Evolutionary conservation across 1,140 invertebrate species (phyloP).

Genomic region (Drosophila lacteicornis): DNA sequence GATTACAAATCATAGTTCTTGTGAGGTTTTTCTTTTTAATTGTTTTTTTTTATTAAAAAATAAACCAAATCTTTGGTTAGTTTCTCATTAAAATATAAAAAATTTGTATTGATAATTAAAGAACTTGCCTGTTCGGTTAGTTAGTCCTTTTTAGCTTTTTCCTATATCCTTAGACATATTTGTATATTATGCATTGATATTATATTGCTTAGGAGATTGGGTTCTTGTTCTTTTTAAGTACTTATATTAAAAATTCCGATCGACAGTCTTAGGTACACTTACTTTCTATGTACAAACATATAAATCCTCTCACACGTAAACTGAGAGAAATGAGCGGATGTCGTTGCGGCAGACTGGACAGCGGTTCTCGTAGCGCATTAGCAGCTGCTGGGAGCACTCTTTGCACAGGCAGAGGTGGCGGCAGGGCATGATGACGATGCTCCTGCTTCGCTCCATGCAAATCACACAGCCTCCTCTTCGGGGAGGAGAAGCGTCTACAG

Average conservation of each 20-base stretch:
- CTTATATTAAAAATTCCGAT: constrained; percentile 6
- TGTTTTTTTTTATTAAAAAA: too few relatives aligned
- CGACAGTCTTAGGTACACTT: constrained; percentile 29
- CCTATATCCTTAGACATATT: not conserved
- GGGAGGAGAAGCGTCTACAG: not conserved
- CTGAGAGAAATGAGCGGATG: constrained; percentile 27
- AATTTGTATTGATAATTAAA: not conserved
- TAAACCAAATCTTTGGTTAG: not conserved
- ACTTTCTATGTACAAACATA: constrained; percentile 4
- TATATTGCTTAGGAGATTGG: not conserved
- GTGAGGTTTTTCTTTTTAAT: too few relatives aligned
- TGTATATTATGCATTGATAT: not conserved
- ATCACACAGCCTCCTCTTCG: constrained; percentile 44
- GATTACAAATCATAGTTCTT: too few relatives aligned
- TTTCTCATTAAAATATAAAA: not conserved
- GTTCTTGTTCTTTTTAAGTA: not conserved
- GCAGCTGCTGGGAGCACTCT: constrained; percentile 47
- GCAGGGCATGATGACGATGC: constrained; percentile 62
- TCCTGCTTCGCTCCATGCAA: constrained; percentile 54
- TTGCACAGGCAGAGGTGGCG: constrained; percentile 65
- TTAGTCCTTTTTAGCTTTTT: not conserved
- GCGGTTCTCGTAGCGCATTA: not conserved
- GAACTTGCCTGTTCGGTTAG: not conserved
- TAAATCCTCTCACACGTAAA: constrained; percentile 45
- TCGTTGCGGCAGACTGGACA: constrained; percentile 62